Evolutionary conservation across 1,140 invertebrate species (phyloP), one percentile per base, ranked within the genome.

Genomic region (Eufriesea mexicana): DNA sequence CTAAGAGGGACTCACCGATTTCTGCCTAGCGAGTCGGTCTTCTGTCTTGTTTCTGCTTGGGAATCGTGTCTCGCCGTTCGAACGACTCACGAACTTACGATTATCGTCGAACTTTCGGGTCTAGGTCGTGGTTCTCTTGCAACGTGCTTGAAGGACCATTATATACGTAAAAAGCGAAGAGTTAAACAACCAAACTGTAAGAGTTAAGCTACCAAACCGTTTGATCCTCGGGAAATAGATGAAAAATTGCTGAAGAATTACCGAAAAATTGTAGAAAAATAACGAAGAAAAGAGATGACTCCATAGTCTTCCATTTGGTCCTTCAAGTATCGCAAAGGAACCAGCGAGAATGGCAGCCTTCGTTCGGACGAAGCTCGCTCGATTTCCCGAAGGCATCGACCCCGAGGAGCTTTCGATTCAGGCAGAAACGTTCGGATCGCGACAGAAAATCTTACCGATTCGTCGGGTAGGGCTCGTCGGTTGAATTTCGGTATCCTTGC

Each of bases 381-480:
- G 55, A 23, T 57, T 23, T 23, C 8, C 55, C 2, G 55, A 23
- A 14, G 23, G 1, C 35, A 5, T 45, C 16, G 62, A 45, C 10
- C 20, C 8, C 8, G 64, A 45, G 45, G 6, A 62, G n/a, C 2
- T 64, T 14, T 42, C n/a, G 55, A 61, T 64, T 49, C 25, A 28
- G 64, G 28, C 54, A 59, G 71, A 73, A 59, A 57, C 18, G 47
- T 9, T 25, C 25, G 4, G 62, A 51, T 18, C 12, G 74, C 57
- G 55, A 45, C 9, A 20, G 25, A 68, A 73, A 77, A 85, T 42
- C 85, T 88, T 88, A 88, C 85, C 87, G 59, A 85, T 82, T 86
- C 47, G 74, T 83, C 78, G 79, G 35, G 66, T 51, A 55, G 23
- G 28, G 28, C 54, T 59, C 49, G 71, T 70, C 16, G 68, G 16